Evolutionary conservation across 2,888 invertebrate genomes (phyloP), one percentile per base, ranked within the genome.

Genomic region (Trissoscelio sp.): DNA sequence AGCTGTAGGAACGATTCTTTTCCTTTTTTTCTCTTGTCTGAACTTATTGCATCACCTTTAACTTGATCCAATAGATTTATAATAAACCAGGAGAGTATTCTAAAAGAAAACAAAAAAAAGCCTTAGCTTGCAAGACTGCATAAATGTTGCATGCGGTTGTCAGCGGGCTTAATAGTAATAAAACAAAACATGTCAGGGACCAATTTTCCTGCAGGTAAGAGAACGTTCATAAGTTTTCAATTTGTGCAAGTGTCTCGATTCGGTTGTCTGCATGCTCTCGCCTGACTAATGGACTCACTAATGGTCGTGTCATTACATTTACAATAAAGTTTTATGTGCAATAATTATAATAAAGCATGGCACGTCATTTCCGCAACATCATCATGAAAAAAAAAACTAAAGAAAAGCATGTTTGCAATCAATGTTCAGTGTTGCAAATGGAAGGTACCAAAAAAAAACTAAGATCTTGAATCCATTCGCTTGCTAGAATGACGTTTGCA

Each of bases 401-500:
- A 18, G 28, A 46, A 46, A 18, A 62, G 48, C 53, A 69, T 44
- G 53, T 9, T 4, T 18, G 46, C 48, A 31, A 42, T 39, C 42
- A 53, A 18, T 72, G 70, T 58, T 69, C 44, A 28, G 18, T 39
- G 12, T 60, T 62, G 0, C n/a, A 14, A 9, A 55, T 44, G 24
- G 44, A 60, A 31, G 18, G 46, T 16, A 6, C 31, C 31, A 28
- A 53, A 4, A 7, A 7, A 7, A 5, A 44, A 22, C 9, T n/a
- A 22, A 22, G 12, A 20, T 31, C 31, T 42, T 60, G 48, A 37
- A 48, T 39, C 6, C 18, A 14, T 67, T n/a, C 20, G 80, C 80
- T 74, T 80, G 74, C 74, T 48, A 80, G 79, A 80, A 80, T 74
- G 74, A 79, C 67, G 73, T 73, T 79, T 74, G 79, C 69, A 55